Percentiles rank a stretch among this genome's conserved stretches.
phyloP scores from a whole-genome alignment of 2,797 vertebrate species.

The Crocodylus rhombifer region DNA sequence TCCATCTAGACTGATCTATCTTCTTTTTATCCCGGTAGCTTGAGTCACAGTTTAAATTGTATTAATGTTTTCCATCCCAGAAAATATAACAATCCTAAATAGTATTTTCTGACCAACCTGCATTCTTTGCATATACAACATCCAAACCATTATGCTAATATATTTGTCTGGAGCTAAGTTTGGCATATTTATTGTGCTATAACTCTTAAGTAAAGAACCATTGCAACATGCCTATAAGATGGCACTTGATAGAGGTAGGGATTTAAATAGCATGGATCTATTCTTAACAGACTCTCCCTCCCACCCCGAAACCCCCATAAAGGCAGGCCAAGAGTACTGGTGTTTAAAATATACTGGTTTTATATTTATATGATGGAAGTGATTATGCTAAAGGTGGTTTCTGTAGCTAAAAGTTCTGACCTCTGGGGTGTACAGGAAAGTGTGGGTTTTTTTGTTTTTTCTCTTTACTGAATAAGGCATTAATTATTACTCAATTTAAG shows the following conservation, averaged over 20 bases:
- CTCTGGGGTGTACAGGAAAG: background rate
- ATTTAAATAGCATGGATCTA: background rate
- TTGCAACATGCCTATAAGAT: background rate
- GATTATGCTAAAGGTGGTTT: background rate
- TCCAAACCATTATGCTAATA: background rate
- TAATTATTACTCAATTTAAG: background rate
- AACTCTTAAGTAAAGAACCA: background rate
- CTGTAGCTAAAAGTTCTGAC: background rate
- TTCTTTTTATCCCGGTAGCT: background rate
- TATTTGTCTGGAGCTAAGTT: background rate
- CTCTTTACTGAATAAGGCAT: background rate
- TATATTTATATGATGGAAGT: background rate
- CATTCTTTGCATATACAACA: background rate
- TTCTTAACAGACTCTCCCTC: background rate
- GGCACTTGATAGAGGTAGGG: background rate
- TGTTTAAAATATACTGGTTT: background rate
- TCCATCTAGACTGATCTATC: background rate
- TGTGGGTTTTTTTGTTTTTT: background rate
- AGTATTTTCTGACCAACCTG: background rate
- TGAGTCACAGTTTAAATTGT: background rate
- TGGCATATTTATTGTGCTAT: background rate
- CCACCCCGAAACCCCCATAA: accelerated
- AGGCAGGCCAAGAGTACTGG: background rate
- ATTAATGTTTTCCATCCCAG: background rate
- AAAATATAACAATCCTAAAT: background rate